These are phyloP conservation scores for Egretta garzetta DNA, from an alignment of 2,113 vertebrate species.

Conservation along the genomic window DNA sequence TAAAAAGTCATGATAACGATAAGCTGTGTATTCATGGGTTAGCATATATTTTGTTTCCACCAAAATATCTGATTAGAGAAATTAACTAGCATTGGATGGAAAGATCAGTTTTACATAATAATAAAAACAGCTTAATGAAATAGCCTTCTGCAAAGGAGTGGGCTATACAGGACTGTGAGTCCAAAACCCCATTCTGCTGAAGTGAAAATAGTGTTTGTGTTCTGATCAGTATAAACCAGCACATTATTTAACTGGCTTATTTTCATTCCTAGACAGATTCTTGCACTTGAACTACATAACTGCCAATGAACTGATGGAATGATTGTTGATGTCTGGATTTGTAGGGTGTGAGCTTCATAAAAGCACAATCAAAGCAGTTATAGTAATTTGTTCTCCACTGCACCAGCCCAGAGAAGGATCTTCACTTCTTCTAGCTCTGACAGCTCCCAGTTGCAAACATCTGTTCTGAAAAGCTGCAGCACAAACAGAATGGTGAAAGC, in stretches of 20 bases:
- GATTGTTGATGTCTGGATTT: neutral
- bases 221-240: neutral
- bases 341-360: neutral
- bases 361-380: neutral
- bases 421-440: neutral
- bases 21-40: neutral
- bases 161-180: fast-evolving
- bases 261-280: neutral
- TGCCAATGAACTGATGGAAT: neutral
- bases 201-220: neutral
- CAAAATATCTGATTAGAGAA: neutral
- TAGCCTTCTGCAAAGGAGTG: neutral
- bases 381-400: neutral
- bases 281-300: neutral
- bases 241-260: neutral
- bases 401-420: neutral
- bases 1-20: neutral
- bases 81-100: neutral
- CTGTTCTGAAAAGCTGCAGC: neutral
- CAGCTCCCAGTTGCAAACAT: neutral
- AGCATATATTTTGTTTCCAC: neutral
- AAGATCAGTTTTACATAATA: neutral
- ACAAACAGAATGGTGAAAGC: neutral
- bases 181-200: neutral
- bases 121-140: neutral